Percentiles rank a stretch among this genome's conserved stretches.
These are phyloP conservation scores for Conops quadrifasciatus DNA, from an alignment of 2,888 invertebrate genomes.

Conservation along the genomic window DNA sequence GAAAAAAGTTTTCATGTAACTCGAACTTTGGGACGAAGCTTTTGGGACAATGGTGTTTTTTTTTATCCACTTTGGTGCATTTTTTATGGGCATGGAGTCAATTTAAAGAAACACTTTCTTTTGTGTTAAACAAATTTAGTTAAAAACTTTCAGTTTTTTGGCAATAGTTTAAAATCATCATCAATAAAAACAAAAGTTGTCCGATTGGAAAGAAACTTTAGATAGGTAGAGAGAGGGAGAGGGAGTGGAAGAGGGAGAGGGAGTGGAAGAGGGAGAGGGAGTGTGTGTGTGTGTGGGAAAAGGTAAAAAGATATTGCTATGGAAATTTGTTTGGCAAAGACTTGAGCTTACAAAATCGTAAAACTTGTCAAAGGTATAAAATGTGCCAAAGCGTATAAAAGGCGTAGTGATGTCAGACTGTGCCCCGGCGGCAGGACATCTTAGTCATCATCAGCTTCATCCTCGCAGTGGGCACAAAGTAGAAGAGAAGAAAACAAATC, in stretches of 20 bases:
- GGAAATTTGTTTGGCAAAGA: neutral
- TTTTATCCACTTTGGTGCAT: neutral
- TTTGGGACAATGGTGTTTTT: neutral
- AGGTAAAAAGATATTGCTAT: neutral
- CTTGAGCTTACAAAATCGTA: too few relatives aligned
- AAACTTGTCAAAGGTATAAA: too few relatives aligned
- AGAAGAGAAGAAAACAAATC: conserved; percentile 14
- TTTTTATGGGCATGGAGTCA: too few relatives aligned
- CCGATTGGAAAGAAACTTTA: too few relatives aligned
- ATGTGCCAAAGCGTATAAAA: too few relatives aligned
- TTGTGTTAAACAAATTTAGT: conserved; percentile 6
- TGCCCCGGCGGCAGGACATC: too few relatives aligned
- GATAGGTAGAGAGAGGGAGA: neutral
- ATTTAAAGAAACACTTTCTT: neutral
- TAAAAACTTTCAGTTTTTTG: conserved; percentile 12
- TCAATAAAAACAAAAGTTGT: neutral
- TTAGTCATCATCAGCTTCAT: too few relatives aligned
- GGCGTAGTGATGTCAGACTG: too few relatives aligned
- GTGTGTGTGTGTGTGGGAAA: neutral
- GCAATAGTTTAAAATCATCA: neutral
- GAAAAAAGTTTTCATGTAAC: too few relatives aligned
- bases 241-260: neutral
- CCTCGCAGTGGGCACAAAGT: neutral
- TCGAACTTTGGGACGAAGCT: too few relatives aligned
- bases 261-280: neutral